These are phyloP conservation scores for Engystomops pustulosus DNA, from an alignment of 2,113 vertebrate species.

Conservation along the genomic window DNA sequence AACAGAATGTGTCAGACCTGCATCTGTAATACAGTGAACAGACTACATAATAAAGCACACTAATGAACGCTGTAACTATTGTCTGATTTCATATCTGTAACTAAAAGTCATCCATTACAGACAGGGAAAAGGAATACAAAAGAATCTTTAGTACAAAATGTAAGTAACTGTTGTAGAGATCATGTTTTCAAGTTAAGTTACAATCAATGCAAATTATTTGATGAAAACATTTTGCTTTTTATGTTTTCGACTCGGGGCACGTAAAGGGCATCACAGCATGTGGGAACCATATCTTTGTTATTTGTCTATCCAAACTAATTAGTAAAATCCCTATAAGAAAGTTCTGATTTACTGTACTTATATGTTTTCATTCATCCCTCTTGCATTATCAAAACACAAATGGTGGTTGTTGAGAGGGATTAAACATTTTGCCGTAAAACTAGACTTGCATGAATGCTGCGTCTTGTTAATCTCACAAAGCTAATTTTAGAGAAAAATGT, in stretches of 20 bases:
- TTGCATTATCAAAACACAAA: constrained; percentile 60
- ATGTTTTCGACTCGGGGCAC: constrained; percentile 55
- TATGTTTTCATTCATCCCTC: constrained; percentile 61
- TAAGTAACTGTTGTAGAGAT: not conserved
- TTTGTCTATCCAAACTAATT: constrained; percentile 61
- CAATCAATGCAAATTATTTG: constrained; percentile 22
- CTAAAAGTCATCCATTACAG: constrained; percentile 19
- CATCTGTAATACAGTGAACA: not conserved
- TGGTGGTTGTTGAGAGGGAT: constrained; percentile 54
- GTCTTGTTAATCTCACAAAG: constrained; percentile 57
- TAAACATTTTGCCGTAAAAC: constrained; percentile 53
- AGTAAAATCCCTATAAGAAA: constrained; percentile 59
- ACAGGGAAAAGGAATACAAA: not conserved
- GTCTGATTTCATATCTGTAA: constrained; percentile 1
- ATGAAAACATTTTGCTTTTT: constrained; percentile 47
- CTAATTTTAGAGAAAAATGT: constrained; percentile 56
- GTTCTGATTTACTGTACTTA: constrained; percentile 60
- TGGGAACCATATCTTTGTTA: constrained; percentile 57
- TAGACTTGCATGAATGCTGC: constrained; percentile 55
- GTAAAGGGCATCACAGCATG: constrained; percentile 58
- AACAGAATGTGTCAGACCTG: constrained; percentile 4
- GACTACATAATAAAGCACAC: not conserved
- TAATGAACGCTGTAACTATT: constrained; percentile 20
- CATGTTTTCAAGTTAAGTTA: not conserved
- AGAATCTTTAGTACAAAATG: not conserved